Base-by-base conservation (phyloP, 1,140 invertebrate species). In the Drosophila ogumai region DNA sequence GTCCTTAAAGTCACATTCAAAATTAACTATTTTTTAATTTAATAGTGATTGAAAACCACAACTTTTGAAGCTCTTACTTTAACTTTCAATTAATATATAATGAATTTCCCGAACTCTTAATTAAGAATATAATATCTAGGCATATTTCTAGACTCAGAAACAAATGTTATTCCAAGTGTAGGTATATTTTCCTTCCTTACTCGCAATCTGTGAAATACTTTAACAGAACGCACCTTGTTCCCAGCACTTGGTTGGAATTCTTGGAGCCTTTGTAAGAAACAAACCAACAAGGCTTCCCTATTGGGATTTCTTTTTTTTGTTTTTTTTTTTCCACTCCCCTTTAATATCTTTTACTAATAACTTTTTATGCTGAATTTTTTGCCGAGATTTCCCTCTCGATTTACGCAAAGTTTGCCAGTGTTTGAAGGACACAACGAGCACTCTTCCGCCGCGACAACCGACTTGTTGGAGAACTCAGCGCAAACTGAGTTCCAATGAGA, bases 381-480 rank as follows among this genome's bases (percentile, higher is more conserved):
- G 34, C 0, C 28, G 50, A 58, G 28, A 54, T 58, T 46, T 75
- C 22, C 36, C 40, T 59, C 22, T 22, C 38, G 40, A 43, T 66
- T 79, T 74, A 75, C 77, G 61, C 60, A 66, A 67, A 65, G 71
- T 74, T 54, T 10, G 7, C 15, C 25, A 40, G 52, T 52, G 56
- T 22, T 43, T 61, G 49, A 75, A 71, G 73, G 61, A 69, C 49
- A 32, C 52, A 40, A 59, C 22, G 15, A 54, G 34, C 41, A 56
- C 32, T 56, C 22, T n/a, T 47, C 22, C 49, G 55, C 34, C 44
- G 34, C 36, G 46, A 68, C 59, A 58, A 71, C 59, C 81, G 77
- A 69, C 47, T 63, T 60, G 63, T 65, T 74, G 69, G 66, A 82
- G 77, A 68, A 65, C 68, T 82, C 75, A 65, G 64, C 65, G 85